Evolutionary conservation across 2,797 vertebrate genomes (phyloP).

Genomic region (Liasis olivaceus): DNA sequence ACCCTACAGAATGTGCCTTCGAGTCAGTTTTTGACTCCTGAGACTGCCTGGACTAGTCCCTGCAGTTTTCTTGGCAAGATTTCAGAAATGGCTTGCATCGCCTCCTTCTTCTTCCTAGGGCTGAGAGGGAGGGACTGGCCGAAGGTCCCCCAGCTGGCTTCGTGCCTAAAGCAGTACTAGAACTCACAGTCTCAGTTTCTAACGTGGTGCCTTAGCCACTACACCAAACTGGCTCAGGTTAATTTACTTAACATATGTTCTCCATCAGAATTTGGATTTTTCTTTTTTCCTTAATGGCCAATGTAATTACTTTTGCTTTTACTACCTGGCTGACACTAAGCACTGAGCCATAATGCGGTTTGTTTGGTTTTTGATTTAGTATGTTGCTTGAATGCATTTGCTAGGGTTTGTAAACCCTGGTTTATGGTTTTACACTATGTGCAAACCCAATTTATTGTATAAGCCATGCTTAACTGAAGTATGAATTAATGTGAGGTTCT

Average conservation of each 20-base stretch:
- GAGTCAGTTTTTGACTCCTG: background rate
- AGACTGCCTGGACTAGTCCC: background rate
- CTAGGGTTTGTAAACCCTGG: background rate
- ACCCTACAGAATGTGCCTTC: background rate
- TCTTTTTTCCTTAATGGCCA: background rate
- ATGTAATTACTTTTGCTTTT: background rate
- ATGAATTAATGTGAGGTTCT: background rate
- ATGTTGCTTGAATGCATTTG: background rate
- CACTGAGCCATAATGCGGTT: background rate
- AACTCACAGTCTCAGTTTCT: background rate
- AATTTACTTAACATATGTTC: background rate
- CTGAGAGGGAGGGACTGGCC: background rate
- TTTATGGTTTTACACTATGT: background rate
- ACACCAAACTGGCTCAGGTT: background rate
- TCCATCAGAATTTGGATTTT: background rate
- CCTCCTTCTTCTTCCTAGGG: background rate
- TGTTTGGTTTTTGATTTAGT: background rate
- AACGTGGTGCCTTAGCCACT: background rate
- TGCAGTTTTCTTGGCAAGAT: background rate
- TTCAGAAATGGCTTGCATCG: background rate
- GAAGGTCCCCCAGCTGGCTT: background rate
- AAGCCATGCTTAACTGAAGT: background rate
- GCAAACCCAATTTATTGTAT: background rate
- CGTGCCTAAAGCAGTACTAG: background rate
- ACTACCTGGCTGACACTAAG: background rate